Evolutionary conservation across 2,797 vertebrate genomes (phyloP), one percentile per base, ranked within the genome.

Genomic region (Australoheros facetus): DNA sequence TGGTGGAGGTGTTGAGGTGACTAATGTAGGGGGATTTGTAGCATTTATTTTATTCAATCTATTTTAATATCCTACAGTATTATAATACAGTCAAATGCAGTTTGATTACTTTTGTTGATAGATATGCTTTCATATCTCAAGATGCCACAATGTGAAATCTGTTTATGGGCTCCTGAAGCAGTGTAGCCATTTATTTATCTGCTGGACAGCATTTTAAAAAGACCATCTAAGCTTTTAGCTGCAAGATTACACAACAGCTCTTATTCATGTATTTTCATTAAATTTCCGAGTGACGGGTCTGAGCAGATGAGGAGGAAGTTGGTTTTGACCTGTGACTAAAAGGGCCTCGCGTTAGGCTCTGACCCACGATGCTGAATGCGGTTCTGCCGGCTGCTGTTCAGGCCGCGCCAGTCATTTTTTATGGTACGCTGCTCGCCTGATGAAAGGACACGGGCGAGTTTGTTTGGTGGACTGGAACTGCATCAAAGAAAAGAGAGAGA

Each of bases 401-500:
- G 71, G 70, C 34, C 59, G 9, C 66, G 21, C 81, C 56, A 32
- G 76, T 87, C 81, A 54, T 81, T 73, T 80, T 88, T 89, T 72
- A 79, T 73, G 86, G 72, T 75, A 56, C 11, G 3, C 80, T 71
- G 83, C 82, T 51, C 3, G 48, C 56, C 71, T 87, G 90, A 90
- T 87, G 88, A 92, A 92, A 90, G 87, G 83, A 83, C 85, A 14
- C 5, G 37, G 64, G 48, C 7, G 80, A 74, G 88, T 85, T 84
- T 84, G 85, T 88, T 88, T 81, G 75, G 79, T 56, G 85, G 79
- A 84, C 81, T 89, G 87, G 86, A 92, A 89, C 89, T 30, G 82
- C 87, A 87, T 92, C 87, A 93, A 93, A 93, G 87, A 73, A 71
- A 70, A 70, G 73, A 53, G 45, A 16, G 84, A 88, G 79, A 84